These are phyloP conservation scores for Yponomeuta evonymella DNA, from an alignment of 2,888 invertebrate genomes.

Conservation along the genomic window DNA sequence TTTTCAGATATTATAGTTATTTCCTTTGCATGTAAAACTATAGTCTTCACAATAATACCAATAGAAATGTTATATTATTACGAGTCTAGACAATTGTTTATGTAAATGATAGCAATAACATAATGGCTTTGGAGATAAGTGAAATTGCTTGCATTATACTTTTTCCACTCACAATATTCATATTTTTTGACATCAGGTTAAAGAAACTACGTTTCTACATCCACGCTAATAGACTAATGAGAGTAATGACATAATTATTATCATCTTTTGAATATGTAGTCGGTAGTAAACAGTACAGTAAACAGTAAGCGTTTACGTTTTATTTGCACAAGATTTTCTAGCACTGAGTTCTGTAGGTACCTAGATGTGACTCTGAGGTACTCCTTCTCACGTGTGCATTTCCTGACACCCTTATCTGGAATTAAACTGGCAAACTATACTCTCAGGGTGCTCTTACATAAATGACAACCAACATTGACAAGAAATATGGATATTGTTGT, in stretches of 20 bases:
- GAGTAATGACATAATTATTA: background rate
- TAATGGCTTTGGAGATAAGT: background rate
- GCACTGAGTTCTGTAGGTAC: slow-evolving; percentile 21
- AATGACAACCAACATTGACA: slow-evolving; percentile 67
- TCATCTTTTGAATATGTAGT: background rate
- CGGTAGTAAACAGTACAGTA: background rate
- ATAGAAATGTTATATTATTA: background rate
- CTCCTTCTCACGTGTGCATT: slow-evolving; percentile 13
- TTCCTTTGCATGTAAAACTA: background rate
- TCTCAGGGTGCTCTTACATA: slow-evolving; percentile 32
- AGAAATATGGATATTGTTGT: slow-evolving; percentile 73
- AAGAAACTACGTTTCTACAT: background rate
- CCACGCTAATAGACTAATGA: too few species aligned
- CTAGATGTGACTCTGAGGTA: slow-evolving; percentile 7
- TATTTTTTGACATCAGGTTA: slow-evolving; percentile 53
- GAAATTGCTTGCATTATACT: background rate
- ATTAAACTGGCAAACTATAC: background rate
- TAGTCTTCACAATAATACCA: background rate
- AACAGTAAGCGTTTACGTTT: slow-evolving; percentile 42
- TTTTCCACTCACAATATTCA: slow-evolving; percentile 56
- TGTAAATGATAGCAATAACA: background rate
- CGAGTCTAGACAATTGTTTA: background rate
- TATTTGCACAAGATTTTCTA: slow-evolving; percentile 48
- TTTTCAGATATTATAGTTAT: background rate
- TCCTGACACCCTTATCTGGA: slow-evolving; percentile 8